Evolutionary conservation across 2,797 vertebrate genomes (phyloP).

Genomic region (Acrocephalus scirpaceus): DNA sequence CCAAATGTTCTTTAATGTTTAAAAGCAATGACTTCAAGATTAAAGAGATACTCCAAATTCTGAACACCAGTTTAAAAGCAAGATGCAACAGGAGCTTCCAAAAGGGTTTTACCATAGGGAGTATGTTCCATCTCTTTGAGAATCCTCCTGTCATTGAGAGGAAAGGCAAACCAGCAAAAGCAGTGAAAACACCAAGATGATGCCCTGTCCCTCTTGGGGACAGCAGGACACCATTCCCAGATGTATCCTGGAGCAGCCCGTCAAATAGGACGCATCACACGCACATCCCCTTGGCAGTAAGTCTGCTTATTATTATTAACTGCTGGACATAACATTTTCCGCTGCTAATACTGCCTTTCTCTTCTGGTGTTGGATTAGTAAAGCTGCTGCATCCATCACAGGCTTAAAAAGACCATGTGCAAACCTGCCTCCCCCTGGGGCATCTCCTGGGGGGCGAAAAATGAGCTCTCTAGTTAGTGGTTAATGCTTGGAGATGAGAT

Average conservation of each 20-base stretch:
- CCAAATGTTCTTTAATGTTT: slow-evolving; percentile 17
- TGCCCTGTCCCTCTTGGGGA: background rate
- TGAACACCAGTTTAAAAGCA: background rate
- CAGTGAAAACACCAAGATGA: background rate
- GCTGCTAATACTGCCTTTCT: background rate
- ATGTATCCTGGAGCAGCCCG: background rate
- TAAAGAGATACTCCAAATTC: background rate
- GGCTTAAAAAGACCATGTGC: background rate
- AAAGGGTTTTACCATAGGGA: background rate
- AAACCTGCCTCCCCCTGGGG: background rate
- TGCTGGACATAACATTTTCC: background rate
- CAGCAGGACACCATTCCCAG: background rate
- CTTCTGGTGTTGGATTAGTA: slow-evolving; percentile 3
- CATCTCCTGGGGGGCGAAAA: background rate
- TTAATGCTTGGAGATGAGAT: slow-evolving; percentile 37
- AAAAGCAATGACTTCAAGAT: background rate
- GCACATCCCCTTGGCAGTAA: background rate
- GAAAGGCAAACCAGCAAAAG: background rate
- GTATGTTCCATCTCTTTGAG: background rate
- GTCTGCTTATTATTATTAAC: background rate
- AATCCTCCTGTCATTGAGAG: background rate
- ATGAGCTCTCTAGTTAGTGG: slow-evolving; percentile 33
- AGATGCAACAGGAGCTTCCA: background rate
- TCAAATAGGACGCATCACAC: background rate
- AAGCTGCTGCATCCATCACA: slow-evolving; percentile 41